phyloP scores from a whole-genome alignment of 1,140 invertebrate genomes.

The Lucilia sericata region DNA sequence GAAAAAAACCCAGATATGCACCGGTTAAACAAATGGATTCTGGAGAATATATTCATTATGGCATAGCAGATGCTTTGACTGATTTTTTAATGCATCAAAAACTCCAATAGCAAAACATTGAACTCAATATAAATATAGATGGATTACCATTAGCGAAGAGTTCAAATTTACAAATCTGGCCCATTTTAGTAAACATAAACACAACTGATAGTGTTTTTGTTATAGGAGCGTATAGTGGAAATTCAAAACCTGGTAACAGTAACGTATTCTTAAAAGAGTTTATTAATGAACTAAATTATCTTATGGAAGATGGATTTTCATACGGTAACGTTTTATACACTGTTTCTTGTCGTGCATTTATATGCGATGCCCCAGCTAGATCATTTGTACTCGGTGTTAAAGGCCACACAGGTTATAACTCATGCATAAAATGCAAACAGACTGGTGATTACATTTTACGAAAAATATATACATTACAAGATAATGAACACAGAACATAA shows the following conservation, averaged over 20 bases:
- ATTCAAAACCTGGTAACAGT: neutral
- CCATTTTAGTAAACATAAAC: neutral
- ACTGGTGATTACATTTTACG: neutral
- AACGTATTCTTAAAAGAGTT: neutral
- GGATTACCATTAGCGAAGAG: conserved; percentile 20
- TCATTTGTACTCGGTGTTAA: conserved; percentile 19
- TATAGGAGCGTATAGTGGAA: neutral
- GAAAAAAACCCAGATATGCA: no score
- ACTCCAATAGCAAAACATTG: no score
- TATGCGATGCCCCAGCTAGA: conserved; percentile 23
- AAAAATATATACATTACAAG: no score
- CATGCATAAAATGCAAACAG: conserved; percentile 15
- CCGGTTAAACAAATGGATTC: no score
- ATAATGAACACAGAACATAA: neutral
- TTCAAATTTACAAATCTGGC: conserved; percentile 10
- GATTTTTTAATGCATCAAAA: no score
- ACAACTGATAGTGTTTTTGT: neutral
- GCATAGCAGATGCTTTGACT: no score
- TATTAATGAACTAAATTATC: neutral
- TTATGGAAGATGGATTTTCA: neutral
- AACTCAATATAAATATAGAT: conserved; percentile 7
- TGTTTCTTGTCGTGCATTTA: neutral
- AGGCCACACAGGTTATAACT: conserved; percentile 3
- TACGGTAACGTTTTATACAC: no score
- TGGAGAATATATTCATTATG: no score